Percentiles rank a stretch among this genome's conserved stretches.
These are phyloP conservation scores for Augochlora pura DNA, from an alignment of 1,140 invertebrate species.

Conservation along the genomic window DNA sequence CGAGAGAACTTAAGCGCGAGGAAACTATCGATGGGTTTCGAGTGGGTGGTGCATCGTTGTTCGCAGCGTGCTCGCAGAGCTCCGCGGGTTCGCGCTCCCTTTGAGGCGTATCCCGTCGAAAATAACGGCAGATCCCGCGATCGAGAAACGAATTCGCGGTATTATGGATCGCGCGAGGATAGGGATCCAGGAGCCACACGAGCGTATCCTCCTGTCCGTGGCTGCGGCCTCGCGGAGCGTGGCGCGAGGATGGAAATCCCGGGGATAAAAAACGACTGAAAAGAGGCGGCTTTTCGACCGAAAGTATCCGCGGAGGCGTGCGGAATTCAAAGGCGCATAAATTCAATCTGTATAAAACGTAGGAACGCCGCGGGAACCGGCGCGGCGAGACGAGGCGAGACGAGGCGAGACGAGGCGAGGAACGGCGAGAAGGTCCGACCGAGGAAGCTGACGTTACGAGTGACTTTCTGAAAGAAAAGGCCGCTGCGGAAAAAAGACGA, in stretches of 20 bases:
- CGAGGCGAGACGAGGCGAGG: no score
- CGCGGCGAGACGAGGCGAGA: no score
- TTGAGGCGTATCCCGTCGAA: background rate
- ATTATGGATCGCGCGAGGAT: background rate
- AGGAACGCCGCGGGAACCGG: background rate
- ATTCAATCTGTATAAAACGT: conserved; percentile 4
- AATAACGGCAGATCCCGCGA: background rate
- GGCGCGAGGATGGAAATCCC: conserved; percentile 12
- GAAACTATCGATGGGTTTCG: no score
- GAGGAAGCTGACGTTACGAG: conserved; percentile 1
- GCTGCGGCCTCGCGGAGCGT: no score
- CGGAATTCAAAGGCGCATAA: conserved; percentile 17
- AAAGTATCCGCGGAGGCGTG: background rate
- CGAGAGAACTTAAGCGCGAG: no score
- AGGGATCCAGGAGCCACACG: background rate
- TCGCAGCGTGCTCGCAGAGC: no score
- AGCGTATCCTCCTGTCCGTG: background rate
- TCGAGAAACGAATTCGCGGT: conserved; percentile 14
- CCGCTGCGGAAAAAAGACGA: no score
- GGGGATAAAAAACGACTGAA: conserved; percentile 5
- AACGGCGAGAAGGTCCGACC: background rate
- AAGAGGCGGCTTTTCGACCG: background rate
- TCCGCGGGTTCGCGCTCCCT: no score
- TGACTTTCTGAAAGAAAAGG: background rate
- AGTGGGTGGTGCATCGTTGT: no score